Evolutionary conservation across 2,888 invertebrate species (phyloP), one percentile per base, ranked within the genome.

Genomic region (Drosophila tripunctata): DNA sequence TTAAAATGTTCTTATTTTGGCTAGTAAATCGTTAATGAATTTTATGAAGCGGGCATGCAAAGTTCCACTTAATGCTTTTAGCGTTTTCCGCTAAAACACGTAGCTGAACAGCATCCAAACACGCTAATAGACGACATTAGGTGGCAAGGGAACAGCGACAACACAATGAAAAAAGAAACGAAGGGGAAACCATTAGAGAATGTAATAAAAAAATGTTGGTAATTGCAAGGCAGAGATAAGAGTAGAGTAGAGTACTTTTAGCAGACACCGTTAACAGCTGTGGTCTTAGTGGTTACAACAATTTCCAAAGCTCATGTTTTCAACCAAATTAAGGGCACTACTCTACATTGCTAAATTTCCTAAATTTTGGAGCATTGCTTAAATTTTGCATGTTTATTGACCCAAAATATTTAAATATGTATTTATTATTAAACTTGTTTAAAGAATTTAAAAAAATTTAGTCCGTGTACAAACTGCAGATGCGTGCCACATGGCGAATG

Each of bases 71-170:
- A 44, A 38, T 38, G 57, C 21, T 54, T 27, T 38, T 44, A 36
- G n/a, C 44, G n/a, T n/a, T n/a, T n/a, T n/a, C 6, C 21, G 31
- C 8, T 38, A n/a, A n/a, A n/a, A n/a, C n/a, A n/a, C 12, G 33
- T 30, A 55, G 19, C 17, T 40, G 40, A 5, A 48, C 40, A 56
- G 27, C 58, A 30, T 50, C 44, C 51, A 36, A 22, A 33, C 52
- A 56, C 55, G 64, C 52, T 72, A 76, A 76, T 76, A 62, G 54
- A 44, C 33, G 45, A 64, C 66, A 78, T 75, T 79, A 75, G 72
- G 47, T 43, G 51, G 36, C n/a, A 14, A 55, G 67, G 64, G 43
- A 45, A 50, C 31, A 41, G 31, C 43, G 21, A 24, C 14, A 47
- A 38, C 8, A 12, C 17, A 17, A 38, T 19, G 4, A 35, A 27